Evolutionary conservation across 2,888 invertebrate genomes (phyloP).

Genomic region (Drosophila nr. perissopoda): DNA sequence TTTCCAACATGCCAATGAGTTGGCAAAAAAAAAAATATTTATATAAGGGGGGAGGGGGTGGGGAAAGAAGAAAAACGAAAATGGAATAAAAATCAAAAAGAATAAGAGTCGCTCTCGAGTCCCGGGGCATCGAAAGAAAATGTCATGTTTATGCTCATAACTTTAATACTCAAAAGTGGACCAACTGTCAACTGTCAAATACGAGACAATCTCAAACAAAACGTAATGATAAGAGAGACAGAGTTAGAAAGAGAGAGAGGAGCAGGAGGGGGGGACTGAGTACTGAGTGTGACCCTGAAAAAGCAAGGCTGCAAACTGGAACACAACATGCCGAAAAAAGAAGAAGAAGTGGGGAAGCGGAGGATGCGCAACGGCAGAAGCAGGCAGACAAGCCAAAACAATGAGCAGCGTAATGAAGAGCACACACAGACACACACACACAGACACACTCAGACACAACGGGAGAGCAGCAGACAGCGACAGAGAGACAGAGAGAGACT

Average conservation of each 20-base stretch:
- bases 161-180: conserved; percentile 75
- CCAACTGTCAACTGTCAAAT: conserved; percentile 82
- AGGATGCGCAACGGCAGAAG: conserved; percentile 34
- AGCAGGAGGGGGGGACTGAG: conserved; percentile 5
- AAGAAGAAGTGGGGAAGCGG: conserved; percentile 45
- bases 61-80: conserved; percentile 25
- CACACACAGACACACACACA: conserved; percentile 40
- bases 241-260: background rate
- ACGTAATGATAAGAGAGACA: conserved; percentile 13
- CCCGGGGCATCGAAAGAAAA: conserved; percentile 40
- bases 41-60: background rate
- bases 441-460: conserved; percentile 33
- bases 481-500: conserved; percentile 24
- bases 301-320: conserved; percentile 69
- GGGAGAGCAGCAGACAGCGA: conserved; percentile 47
- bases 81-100: conserved; percentile 33
- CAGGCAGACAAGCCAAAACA: conserved; percentile 60
- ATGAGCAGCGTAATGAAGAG: conserved; percentile 73
- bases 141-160: conserved; percentile 81
- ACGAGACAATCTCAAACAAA: conserved; percentile 63
- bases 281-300: conserved; percentile 70
- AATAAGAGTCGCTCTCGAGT: conserved; percentile 51
- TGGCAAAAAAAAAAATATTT: conserved; percentile 18
- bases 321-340: conserved; percentile 58
- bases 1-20: conserved; percentile 32